Conservation (phyloP, 2,113 vertebrate genomes). For the Seriola dumerili region DNA sequence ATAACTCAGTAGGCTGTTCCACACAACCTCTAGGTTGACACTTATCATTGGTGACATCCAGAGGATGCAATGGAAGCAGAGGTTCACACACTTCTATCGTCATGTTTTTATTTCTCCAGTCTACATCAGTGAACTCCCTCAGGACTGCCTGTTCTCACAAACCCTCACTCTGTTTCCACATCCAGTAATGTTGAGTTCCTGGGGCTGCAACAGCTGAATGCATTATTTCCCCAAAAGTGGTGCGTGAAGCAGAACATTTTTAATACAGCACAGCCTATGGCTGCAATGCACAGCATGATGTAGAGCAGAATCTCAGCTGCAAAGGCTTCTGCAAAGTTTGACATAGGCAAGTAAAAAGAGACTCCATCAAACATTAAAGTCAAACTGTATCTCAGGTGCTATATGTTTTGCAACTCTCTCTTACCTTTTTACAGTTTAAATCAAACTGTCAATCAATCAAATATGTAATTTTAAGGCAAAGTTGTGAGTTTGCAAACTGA, state of each 20-base stretch:
- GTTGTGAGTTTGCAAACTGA: neutral
- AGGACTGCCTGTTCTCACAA: constrained; percentile 46
- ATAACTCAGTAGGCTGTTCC: neutral
- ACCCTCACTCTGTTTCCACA: constrained; percentile 39
- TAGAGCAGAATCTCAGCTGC: neutral
- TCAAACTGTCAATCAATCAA: neutral
- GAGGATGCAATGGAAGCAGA: constrained; percentile 13
- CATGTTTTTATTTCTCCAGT: constrained; percentile 40
- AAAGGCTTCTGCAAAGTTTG: constrained; percentile 6
- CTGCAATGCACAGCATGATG: constrained; percentile 4
- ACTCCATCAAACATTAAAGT: neutral
- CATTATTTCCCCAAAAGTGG: constrained; percentile 25
- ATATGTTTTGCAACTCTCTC: neutral
- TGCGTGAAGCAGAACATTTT: constrained; percentile 18
- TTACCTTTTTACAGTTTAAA: neutral
- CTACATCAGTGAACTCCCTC: constrained; percentile 28
- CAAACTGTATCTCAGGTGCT: neutral
- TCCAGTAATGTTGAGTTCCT: constrained; percentile 8
- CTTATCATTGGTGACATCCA: constrained; percentile 28
- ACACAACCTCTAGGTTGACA: constrained; percentile 4
- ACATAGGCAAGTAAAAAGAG: neutral
- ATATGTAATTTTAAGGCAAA: neutral
- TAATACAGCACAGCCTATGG: constrained; percentile 5
- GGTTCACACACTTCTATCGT: constrained; percentile 16
- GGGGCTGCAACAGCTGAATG: constrained; percentile 32